Conservation (phyloP, 2,113 vertebrate genomes). For the Sceloporus undulatus region DNA sequence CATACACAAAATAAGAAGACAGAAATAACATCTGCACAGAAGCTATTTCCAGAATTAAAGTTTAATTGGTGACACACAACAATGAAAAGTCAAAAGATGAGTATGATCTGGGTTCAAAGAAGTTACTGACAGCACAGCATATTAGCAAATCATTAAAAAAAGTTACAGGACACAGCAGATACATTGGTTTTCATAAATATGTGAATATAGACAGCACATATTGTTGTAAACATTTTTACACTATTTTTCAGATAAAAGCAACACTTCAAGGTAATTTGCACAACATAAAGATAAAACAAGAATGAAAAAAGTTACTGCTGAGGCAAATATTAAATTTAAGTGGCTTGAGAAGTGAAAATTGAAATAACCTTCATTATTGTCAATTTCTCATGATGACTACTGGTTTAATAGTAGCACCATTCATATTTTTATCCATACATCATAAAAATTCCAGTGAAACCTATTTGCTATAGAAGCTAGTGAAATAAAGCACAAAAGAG, state of each 20-base stretch:
- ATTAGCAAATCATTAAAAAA: not conserved
- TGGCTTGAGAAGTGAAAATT: not conserved
- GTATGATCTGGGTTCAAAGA: not conserved
- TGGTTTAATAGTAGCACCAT: not conserved
- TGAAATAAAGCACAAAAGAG: not conserved
- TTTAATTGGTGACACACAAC: slow-evolving; percentile 26
- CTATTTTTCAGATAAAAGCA: not conserved
- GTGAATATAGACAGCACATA: not conserved
- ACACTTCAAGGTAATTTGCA: not conserved
- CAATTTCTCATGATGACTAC: not conserved
- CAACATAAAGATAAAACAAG: not conserved
- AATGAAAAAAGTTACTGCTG: not conserved
- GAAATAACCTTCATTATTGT: not conserved
- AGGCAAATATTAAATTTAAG: not conserved
- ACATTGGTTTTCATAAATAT: not conserved
- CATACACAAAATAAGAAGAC: slow-evolving; percentile 59
- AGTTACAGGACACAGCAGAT: not conserved
- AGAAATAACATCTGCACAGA: slow-evolving; percentile 47
- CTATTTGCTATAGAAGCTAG: not conserved
- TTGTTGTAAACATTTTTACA: not conserved
- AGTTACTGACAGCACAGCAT: not conserved
- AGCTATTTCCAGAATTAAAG: slow-evolving; percentile 52
- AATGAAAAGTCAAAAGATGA: slow-evolving; percentile 36
- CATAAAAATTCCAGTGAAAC: not conserved
- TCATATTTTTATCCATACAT: not conserved